Evolutionary conservation across 2,113 vertebrate species (phyloP).

Genomic region (Salminus brasiliensis): DNA sequence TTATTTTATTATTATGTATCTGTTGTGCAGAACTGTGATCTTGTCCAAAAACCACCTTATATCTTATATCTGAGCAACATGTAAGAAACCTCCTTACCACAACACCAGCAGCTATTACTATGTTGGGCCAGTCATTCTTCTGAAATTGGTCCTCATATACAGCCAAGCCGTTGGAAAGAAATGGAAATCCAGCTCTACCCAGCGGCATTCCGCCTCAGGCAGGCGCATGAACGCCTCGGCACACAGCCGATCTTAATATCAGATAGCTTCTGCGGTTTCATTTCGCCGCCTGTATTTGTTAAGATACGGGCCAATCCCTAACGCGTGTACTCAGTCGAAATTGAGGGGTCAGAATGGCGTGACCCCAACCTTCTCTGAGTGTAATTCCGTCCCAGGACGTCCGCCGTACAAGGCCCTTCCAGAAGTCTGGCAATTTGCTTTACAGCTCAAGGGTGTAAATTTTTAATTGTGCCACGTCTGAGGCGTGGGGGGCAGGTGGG

Average conservation of each 20-base stretch:
- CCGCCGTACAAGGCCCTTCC: constrained; percentile 64
- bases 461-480: constrained; percentile 72
- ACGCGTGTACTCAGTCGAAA: constrained; percentile 50
- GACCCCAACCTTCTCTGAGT: constrained; percentile 46
- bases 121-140: constrained; percentile 35
- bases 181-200: constrained; percentile 35
- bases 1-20: too few relatives aligned
- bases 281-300: constrained; percentile 59
- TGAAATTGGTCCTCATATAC: constrained; percentile 21
- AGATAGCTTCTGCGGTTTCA: constrained; percentile 58
- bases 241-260: constrained; percentile 47
- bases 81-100: background rate
- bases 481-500: constrained; percentile 45
- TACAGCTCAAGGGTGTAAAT: constrained; percentile 71
- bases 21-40: too few relatives aligned
- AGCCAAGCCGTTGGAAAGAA: constrained; percentile 31
- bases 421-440: constrained; percentile 72
- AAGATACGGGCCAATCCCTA: constrained; percentile 56
- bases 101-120: constrained; percentile 25
- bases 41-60: background rate
- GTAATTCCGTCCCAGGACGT: constrained; percentile 66
- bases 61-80: constrained; percentile 9
- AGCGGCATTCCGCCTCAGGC: constrained; percentile 30
- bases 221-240: constrained; percentile 30
- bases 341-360: constrained; percentile 61